Base-by-base conservation (phyloP, 2,888 invertebrate genomes). In the Morpho achilles region DNA sequence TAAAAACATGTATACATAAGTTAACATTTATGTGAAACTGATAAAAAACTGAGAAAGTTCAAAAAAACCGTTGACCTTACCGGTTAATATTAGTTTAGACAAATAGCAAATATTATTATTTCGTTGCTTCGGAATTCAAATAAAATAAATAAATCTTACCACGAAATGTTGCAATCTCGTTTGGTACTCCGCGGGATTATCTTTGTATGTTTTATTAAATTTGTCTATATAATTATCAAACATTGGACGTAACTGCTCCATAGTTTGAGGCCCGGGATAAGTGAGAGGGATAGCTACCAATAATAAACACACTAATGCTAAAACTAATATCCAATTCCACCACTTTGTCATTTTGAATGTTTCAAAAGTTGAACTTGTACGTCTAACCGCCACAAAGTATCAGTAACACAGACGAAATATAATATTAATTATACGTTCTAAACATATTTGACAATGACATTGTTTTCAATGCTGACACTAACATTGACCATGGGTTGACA, bases 201-300 rank as follows among this genome's bases (percentile, higher is more conserved):
- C 72, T 69, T 75, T 77, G 69, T 93, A 93, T 67, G 79, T 84
- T 84, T 92, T 93, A 70, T 93, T 92, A 67, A 85, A 93, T 70
- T 87, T 83, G 67, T 79, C 65, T 9, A 92, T 78, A 65, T 92
- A 93, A 32, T 86, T 77, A 53, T 90, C 77, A 65, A 92, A 93
- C 69, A 85, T 74, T 9, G 82, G 72, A 59, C 78, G 74, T 40
- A 86, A 64, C 63, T 80, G 71, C 56, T 80, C 69, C 50, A 76
- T 70, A 54, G 70, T 70, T 56, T 66, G 70, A 22, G 73, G 63
- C 2, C 69, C 69, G 4, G 70, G 63, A 53, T 82, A 74, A 4
- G 76, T 67, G 16, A 89, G 49, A 3, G 89, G 88, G 67, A 89
- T 76, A 7, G 76, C 82, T n/a, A 90, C 66, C 46, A 90, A 83